Evolutionary conservation across 2,113 vertebrate genomes (phyloP), one percentile per base, ranked within the genome.

Genomic region (Isichthys henryi): DNA sequence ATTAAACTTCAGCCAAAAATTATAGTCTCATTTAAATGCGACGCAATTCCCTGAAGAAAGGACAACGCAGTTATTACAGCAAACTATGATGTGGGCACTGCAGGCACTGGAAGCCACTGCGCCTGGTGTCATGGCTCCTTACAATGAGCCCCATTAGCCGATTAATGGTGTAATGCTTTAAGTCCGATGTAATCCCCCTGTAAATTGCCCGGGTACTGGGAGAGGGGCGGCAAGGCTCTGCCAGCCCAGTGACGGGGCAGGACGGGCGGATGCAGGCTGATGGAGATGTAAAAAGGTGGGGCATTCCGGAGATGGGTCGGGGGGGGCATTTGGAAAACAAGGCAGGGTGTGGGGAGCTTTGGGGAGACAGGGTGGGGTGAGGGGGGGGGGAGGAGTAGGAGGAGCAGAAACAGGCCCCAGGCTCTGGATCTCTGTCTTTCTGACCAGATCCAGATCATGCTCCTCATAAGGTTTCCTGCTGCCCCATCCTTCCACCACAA

Each of bases 131-230:
- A 17, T 13, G 27, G 3, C 85, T 87, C 27, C 5, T 27, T 53
- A 56, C 53, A 56, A 43, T 53, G 23, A 35, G 13, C 50, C 31
- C 49, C 49, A 35, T 86, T 86, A 49, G 49, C 48, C 49, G 49
- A 53, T 87, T 87, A 87, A 87, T 52, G n/a, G 49, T 21, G 50
- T 87, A 35, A 86, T 86, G 31, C 84, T 27, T n/a, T 86, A 87
- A 87, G 50, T 53, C 85, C 17, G 13, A 7, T 87, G 85, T 87
- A 87, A 87, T 87, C 85, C 83, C 45, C 27, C 74, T 50, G 10
- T 50, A 86, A 86, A 3, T 27, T 50, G 35, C 35, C 74, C 0
- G 74, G 74, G 74, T 80, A 11, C n/a, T 17, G 74, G 31, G 13
- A 80, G 74, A 43, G 15, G 70, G 31, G 1, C 23, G 1, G 66